Evolutionary conservation across 1,140 invertebrate species (phyloP).

Genomic region (Drosophila arizonae): DNA sequence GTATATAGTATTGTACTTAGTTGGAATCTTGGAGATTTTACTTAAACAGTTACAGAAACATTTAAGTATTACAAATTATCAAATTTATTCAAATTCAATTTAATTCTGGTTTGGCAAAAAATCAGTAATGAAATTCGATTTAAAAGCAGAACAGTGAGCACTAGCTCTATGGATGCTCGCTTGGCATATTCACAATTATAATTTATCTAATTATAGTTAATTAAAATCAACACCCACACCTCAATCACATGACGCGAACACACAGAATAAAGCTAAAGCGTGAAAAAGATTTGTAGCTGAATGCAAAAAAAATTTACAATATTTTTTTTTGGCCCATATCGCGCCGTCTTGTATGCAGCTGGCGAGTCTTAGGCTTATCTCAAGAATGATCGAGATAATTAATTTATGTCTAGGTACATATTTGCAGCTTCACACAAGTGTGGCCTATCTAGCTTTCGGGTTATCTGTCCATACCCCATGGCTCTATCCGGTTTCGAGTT

Average conservation of each 20-base stretch:
- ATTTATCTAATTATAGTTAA: conserved; percentile 28
- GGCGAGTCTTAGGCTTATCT: conserved; percentile 17
- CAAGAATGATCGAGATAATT: conserved; percentile 44
- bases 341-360: background rate
- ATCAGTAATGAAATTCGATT: background rate
- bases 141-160: background rate
- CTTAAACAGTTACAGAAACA: too few species aligned
- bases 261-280: conserved; percentile 13
- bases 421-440: conserved; percentile 21
- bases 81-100: too few species aligned
- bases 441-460: background rate
- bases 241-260: conserved; percentile 23
- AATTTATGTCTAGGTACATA: conserved; percentile 40
- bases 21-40: too few species aligned
- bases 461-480: background rate
- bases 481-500: conserved; percentile 68
- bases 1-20: too few species aligned
- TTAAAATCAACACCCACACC: conserved; percentile 28
- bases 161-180: background rate
- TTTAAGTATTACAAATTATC: too few species aligned
- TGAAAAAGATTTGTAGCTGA: conserved; percentile 14
- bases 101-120: too few species aligned
- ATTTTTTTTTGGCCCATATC: background rate
- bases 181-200: conserved; percentile 1
- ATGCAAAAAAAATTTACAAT: conserved; percentile 38